phyloP scores from a whole-genome alignment of 2,888 invertebrate genomes.

The Cerceris ruficornis region DNA sequence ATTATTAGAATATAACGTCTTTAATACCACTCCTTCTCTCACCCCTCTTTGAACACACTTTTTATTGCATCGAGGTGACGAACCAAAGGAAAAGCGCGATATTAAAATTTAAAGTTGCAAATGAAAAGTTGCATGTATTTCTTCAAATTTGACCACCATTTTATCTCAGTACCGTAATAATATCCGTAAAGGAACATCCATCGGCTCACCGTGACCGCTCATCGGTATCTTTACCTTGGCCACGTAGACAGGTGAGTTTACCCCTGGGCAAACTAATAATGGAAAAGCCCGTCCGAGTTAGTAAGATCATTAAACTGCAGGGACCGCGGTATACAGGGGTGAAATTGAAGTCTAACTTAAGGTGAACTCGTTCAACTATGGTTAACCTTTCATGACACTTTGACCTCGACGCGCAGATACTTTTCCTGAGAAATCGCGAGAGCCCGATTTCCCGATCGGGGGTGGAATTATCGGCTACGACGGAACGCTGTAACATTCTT shows the following conservation, averaged over 20 bases:
- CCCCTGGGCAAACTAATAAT: slow-evolving; percentile 73
- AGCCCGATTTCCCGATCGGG: slow-evolving; percentile 39
- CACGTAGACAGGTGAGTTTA: slow-evolving; percentile 52
- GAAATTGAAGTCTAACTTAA: slow-evolving; percentile 74
- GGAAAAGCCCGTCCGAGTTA: slow-evolving; percentile 76
- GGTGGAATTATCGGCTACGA: slow-evolving; percentile 65
- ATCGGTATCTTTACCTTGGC: slow-evolving; percentile 19
- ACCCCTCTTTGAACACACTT: too few relatives aligned
- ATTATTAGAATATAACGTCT: background rate
- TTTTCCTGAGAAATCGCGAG: slow-evolving; percentile 40
- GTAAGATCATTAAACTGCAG: slow-evolving; percentile 77
- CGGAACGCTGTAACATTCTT: slow-evolving; percentile 26
- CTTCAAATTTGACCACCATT: background rate
- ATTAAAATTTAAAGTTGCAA: background rate
- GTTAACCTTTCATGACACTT: slow-evolving; percentile 77
- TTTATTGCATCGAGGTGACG: too few relatives aligned
- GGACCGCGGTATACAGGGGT: slow-evolving; percentile 58
- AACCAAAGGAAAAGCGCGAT: too few relatives aligned
- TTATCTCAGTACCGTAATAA: background rate
- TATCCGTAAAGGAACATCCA: slow-evolving; percentile 14
- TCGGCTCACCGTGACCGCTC: slow-evolving; percentile 11
- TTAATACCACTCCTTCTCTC: too few relatives aligned
- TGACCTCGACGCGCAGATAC: slow-evolving; percentile 56
- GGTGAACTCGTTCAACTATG: slow-evolving; percentile 74
- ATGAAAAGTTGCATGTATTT: slow-evolving; percentile 9